Conservation (phyloP, 2,113 vertebrate genomes). For the Asarcornis scutulata region DNA sequence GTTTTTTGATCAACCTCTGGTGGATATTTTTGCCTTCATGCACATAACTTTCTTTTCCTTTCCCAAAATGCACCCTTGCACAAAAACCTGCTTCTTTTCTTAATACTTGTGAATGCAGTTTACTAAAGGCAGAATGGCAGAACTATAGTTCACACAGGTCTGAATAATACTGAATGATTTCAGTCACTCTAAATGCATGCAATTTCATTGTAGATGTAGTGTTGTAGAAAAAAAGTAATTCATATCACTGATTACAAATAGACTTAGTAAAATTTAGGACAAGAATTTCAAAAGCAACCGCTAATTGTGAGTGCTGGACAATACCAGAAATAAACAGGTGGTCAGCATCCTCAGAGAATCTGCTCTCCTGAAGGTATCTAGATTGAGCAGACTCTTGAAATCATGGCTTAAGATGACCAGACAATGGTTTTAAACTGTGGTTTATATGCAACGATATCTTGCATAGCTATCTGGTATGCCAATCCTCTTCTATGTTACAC, state of each 20-base stretch:
- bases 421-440: background rate
- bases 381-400: background rate
- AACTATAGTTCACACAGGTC: background rate
- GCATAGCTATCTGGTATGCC: background rate
- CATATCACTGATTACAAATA: background rate
- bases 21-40: background rate
- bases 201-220: background rate
- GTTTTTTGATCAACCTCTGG: background rate
- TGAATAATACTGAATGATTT: conserved; percentile 4
- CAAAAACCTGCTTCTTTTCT: background rate
- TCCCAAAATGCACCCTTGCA: background rate
- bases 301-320: background rate
- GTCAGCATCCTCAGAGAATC: background rate
- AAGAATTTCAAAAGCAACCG: background rate
- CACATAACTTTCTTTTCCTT: background rate
- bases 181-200: background rate
- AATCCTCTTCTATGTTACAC: background rate
- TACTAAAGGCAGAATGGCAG: background rate
- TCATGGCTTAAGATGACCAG: background rate
- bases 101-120: background rate
- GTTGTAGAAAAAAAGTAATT: background rate
- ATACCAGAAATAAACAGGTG: background rate
- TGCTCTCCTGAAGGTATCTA: background rate
- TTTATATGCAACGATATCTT: background rate
- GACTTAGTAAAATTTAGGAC: background rate